Conservation (phyloP, 2,113 vertebrate species). For the Craseonycteris thonglongyai region DNA sequence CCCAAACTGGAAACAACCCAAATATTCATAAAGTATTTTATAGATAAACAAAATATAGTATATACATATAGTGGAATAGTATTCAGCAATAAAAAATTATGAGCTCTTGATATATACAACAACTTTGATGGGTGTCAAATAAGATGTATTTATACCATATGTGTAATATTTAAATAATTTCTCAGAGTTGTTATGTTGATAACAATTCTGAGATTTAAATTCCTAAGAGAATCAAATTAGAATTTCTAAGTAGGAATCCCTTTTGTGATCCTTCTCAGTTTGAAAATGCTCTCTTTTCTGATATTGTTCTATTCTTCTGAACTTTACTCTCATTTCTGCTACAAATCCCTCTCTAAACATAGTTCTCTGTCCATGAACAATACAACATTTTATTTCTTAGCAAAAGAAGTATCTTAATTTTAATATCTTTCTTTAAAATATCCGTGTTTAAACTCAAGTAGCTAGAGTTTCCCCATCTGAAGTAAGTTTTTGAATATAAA, state of each 20-base stretch:
- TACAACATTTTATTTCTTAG: neutral
- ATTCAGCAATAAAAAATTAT: neutral
- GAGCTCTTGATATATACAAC: too few species aligned
- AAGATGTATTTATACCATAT: neutral
- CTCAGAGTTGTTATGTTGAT: neutral
- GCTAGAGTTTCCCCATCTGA: neutral
- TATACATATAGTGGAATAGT: neutral
- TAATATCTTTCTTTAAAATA: neutral
- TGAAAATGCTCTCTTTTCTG: neutral
- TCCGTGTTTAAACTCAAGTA: neutral
- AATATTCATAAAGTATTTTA: neutral
- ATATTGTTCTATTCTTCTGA: neutral
- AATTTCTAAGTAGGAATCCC: neutral
- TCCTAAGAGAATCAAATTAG: neutral
- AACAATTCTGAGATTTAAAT: neutral
- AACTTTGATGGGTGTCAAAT: neutral
- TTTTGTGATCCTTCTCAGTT: neutral
- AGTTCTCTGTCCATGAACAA: neutral
- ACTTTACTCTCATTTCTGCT: neutral
- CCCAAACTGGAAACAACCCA: neutral
- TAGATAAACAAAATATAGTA: neutral
- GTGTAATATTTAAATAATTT: neutral
- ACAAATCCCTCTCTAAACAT: neutral
- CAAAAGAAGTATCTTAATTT: neutral
- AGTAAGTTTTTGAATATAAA: neutral